Conservation (phyloP, 1,140 invertebrate species). For the Capitella teleta region DNA sequence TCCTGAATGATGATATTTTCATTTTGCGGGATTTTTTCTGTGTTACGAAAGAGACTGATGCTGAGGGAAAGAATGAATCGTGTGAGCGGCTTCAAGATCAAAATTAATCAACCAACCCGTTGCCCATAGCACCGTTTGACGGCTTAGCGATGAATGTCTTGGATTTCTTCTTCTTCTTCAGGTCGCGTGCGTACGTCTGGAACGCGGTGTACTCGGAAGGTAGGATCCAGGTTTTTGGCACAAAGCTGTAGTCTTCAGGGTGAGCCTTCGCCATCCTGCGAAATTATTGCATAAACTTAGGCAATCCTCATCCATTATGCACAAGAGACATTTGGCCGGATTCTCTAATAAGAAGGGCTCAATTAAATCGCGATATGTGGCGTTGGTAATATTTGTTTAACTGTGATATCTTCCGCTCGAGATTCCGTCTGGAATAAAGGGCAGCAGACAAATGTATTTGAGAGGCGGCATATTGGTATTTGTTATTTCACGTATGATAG, state of each 20-base stretch:
- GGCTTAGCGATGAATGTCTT: slow-evolving; percentile 41
- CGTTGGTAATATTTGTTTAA: no score
- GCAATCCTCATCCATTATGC: no score
- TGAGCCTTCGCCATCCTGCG: slow-evolving; percentile 34
- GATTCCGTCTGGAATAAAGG: no score
- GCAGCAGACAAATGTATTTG: no score
- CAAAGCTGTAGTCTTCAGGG: slow-evolving; percentile 39
- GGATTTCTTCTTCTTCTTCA: slow-evolving; percentile 31
- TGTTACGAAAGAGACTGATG: slow-evolving; percentile 31
- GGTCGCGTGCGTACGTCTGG: slow-evolving; percentile 32
- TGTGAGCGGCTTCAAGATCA: not conserved
- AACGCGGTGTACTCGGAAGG: slow-evolving; percentile 33
- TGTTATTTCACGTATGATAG: no score
- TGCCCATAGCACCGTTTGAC: slow-evolving; percentile 41
- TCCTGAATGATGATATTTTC: slow-evolving; percentile 41
- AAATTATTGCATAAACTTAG: no score
- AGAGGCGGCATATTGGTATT: no score
- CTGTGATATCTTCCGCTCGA: no score
- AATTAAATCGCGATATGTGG: no score
- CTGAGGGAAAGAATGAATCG: slow-evolving; percentile 14
- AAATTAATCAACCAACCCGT: slow-evolving; percentile 26
- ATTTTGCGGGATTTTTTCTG: slow-evolving; percentile 33
- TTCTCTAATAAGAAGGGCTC: no score
- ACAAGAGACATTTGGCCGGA: no score
- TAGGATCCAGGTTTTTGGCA: slow-evolving; percentile 40